A percentile compares a stretch with the other conserved stretches of the same genome.
Conservation (phyloP, 2,113 vertebrate genomes). For the Gnathonemus echidnorhynchus region DNA sequence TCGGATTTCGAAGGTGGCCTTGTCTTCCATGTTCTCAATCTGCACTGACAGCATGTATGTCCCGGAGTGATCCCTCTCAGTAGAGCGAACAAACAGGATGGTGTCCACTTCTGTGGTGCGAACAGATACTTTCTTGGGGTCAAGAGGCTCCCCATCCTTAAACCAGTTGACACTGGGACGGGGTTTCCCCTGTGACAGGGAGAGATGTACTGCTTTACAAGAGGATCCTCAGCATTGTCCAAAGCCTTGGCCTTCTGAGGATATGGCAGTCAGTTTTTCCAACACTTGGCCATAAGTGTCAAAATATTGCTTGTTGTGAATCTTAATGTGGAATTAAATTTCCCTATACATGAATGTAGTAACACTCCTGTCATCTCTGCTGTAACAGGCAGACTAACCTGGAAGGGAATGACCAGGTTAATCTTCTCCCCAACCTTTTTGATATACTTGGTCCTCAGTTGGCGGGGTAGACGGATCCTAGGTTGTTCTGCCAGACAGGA, state of each 20-base stretch:
- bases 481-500: constrained; percentile 70
- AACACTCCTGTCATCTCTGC: too few relatives aligned
- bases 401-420: constrained; percentile 83
- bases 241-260: not conserved
- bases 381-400: constrained; percentile 55
- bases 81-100: constrained; percentile 77
- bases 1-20: constrained; percentile 66
- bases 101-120: constrained; percentile 68
- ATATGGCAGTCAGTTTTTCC: not conserved
- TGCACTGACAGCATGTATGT: constrained; percentile 69
- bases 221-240: not conserved
- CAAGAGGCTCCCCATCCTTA: constrained; percentile 67
- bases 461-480: constrained; percentile 78
- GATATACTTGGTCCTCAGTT: constrained; percentile 71
- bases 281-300: not conserved
- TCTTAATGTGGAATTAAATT: not conserved
- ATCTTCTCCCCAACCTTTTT: constrained; percentile 71
- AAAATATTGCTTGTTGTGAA: not conserved
- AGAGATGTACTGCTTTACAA: not conserved
- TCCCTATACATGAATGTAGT: not conserved
- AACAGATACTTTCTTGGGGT: constrained; percentile 55
- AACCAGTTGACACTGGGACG: constrained; percentile 72
- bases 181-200: constrained; percentile 70
- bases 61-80: constrained; percentile 69
- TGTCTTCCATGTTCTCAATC: constrained; percentile 75